Conservation (phyloP, 2,113 vertebrate genomes). For the Ophthalmolycus amberensis region DNA sequence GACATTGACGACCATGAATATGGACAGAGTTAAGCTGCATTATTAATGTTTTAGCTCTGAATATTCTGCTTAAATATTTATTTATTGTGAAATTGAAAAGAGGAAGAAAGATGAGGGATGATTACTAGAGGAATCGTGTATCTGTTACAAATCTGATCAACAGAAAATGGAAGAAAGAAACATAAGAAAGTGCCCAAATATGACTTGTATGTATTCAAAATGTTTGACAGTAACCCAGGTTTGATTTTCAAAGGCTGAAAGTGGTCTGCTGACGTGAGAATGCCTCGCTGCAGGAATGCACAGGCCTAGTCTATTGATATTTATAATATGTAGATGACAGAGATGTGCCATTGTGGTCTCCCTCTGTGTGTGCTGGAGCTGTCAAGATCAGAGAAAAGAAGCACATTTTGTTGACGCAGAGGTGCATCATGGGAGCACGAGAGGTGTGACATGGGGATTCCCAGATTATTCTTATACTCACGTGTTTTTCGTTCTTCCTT, state of each 20-base stretch:
- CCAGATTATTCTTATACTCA: slow-evolving; percentile 2
- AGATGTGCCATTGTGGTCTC: slow-evolving; percentile 50
- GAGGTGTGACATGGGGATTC: slow-evolving; percentile 33
- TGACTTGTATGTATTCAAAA: slow-evolving; percentile 51
- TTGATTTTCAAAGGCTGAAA: slow-evolving; percentile 61
- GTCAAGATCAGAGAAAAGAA: slow-evolving; percentile 49
- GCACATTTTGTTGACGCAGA: slow-evolving; percentile 52
- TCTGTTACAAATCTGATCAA: slow-evolving; percentile 13
- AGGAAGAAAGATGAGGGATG: neutral
- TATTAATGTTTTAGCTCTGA: slow-evolving; percentile 42
- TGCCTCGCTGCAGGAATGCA: slow-evolving; percentile 36
- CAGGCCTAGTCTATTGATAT: slow-evolving; percentile 64
- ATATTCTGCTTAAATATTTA: slow-evolving; percentile 55
- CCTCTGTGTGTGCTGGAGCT: slow-evolving; percentile 36
- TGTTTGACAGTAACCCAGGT: slow-evolving; percentile 32
- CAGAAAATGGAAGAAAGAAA: slow-evolving; percentile 19
- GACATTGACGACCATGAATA: slow-evolving; percentile 53
- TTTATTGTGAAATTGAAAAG: slow-evolving; percentile 37
- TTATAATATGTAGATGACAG: slow-evolving; percentile 72
- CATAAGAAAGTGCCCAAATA: slow-evolving; percentile 14
- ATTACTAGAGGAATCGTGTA: slow-evolving; percentile 17
- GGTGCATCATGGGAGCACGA: slow-evolving; percentile 43
- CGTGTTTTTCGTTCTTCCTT: neutral
- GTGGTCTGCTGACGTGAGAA: slow-evolving; percentile 43
- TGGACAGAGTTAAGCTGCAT: slow-evolving; percentile 48